A percentile compares a stretch with the other conserved stretches of the same genome.
Conservation (phyloP, 2,113 vertebrate genomes). For the Sander vitreus region DNA sequence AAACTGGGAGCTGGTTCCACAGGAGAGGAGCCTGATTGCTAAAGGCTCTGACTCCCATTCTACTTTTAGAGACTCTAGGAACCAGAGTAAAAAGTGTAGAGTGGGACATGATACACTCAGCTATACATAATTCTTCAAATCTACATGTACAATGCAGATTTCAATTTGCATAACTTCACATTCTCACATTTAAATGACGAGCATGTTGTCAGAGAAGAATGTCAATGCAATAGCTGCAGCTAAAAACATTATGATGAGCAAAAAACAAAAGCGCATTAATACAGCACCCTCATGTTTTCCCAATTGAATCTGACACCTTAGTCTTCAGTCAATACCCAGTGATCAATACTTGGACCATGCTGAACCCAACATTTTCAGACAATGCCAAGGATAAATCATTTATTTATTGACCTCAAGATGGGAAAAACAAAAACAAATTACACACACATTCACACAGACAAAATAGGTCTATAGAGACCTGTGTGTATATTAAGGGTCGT, state of each 20-base stretch:
- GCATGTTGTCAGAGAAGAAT: background rate
- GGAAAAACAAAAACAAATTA: conserved; percentile 68
- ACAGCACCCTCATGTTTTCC: conserved; percentile 40
- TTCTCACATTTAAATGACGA: conserved; percentile 4
- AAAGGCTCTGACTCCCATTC: no score
- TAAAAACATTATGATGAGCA: conserved; percentile 7
- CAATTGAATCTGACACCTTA: conserved; percentile 68
- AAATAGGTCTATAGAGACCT: background rate
- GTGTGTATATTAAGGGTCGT: conserved; percentile 1
- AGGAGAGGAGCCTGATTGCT: no score
- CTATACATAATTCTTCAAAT: background rate
- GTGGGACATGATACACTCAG: background rate
- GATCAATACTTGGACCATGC: conserved; percentile 69
- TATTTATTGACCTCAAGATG: conserved; percentile 68
- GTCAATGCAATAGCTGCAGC: background rate
- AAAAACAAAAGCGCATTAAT: conserved; percentile 52
- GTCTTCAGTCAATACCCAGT: conserved; percentile 69
- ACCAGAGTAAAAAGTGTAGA: background rate
- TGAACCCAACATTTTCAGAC: conserved; percentile 76
- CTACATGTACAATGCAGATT: background rate
- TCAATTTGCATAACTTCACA: background rate
- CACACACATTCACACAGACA: background rate
- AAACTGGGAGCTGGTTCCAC: no score
- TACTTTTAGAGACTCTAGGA: no score
- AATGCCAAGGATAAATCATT: conserved; percentile 75